Evolutionary conservation across 2,888 invertebrate species (phyloP), one percentile per base, ranked within the genome.

Genomic region (Stomorhina lunata): DNA sequence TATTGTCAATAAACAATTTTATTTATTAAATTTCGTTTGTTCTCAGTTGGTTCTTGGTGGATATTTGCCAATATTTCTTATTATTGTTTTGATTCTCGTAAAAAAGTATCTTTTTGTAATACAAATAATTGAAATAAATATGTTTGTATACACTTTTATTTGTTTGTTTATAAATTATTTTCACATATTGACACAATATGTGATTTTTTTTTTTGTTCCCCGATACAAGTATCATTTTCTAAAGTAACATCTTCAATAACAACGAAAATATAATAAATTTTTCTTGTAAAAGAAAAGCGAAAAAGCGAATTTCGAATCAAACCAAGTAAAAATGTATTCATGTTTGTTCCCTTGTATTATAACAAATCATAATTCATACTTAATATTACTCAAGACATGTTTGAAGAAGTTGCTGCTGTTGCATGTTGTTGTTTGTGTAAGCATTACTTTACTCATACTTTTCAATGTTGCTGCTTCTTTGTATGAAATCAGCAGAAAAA

Each of bases 141-240:
- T 55, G 37, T 53, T 17, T 68, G n/a, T 15, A 37, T 5, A 25
- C 17, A 59, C 40, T 43, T 10, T 12, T 17, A 6, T 10, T 17
- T 32, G 10, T 50, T 32, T 77, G 29, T 57, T 5, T 43, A 63
- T 17, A 45, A 34, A 45, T 29, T 66, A 66, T 32, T 61, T 66
- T n/a, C 72, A 72, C 81, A 81, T 77, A 77, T 77, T 72, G 72
- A 48, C 63, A 69, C 77, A 77, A 81, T 73, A 81, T 81, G 81
- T 72, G 68, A 77, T 68, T 79, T 45, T 27, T n/a, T 59, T 40
- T 34, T 20, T 48, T 48, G 7, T 12, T 57, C 15, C 2, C 27
- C n/a, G 15, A 20, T 12, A 9, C 15, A n/a, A 29, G 20, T 55
- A 55, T 43, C 55, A 25, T 15, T 40, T 72, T 20, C 50, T 20